Percentiles rank a stretch among this genome's conserved stretches.
Evolutionary conservation across 2,888 invertebrate species (phyloP).

Genomic region (Drosophila nr. medialis): DNA sequence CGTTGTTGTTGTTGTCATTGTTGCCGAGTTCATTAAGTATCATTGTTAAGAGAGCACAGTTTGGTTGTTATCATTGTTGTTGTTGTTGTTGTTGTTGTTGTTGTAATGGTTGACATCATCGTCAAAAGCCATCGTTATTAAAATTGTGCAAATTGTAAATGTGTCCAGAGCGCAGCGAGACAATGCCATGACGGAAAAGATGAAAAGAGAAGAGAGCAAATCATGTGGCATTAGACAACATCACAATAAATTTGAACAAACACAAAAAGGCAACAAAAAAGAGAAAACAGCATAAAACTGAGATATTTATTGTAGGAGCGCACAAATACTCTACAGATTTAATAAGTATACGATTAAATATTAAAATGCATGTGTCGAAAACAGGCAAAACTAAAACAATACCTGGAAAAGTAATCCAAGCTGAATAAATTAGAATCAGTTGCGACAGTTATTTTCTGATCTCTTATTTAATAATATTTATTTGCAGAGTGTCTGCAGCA

Average conservation of each 20-base stretch:
- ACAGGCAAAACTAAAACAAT: not conserved
- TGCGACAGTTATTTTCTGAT: not conserved
- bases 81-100: constrained; percentile 36
- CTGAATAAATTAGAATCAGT: not conserved
- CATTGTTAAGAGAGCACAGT: constrained; percentile 58
- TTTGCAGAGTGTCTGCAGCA: not conserved
- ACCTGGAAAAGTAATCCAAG: not conserved
- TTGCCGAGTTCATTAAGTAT: constrained; percentile 61
- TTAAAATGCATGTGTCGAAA: not conserved
- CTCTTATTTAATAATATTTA: not conserved
- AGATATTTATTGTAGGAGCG: not conserved
- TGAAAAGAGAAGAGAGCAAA: constrained; percentile 39
- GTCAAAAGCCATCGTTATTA: constrained; percentile 71
- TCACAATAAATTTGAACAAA: constrained; percentile 27
- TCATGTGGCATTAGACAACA: constrained; percentile 50
- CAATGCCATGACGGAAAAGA: constrained; percentile 50
- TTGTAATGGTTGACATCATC: constrained; percentile 42
- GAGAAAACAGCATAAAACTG: not conserved
- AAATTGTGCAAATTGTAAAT: constrained; percentile 73
- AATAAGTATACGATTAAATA: not conserved
- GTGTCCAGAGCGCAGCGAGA: constrained; percentile 52
- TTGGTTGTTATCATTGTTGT: constrained; percentile 37
- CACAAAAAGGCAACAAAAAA: not conserved
- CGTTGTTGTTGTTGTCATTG: constrained; percentile 35
- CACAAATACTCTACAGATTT: constrained; percentile 11